A percentile compares a stretch with the other conserved stretches of the same genome.
Conservation (phyloP, 2,113 vertebrate genomes). For the Ardeotis arabs region DNA sequence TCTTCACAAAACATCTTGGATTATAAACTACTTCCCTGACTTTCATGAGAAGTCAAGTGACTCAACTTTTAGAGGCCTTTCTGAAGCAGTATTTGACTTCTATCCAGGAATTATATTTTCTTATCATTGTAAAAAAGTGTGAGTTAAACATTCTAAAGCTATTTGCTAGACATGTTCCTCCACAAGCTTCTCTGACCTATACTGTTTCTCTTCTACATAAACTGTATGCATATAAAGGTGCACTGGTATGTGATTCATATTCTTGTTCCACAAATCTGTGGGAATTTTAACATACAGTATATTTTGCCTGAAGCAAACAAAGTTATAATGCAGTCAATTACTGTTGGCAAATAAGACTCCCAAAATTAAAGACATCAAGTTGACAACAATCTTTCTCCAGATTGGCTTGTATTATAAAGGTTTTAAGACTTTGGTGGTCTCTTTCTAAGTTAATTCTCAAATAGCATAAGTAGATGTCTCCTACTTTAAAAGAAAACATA, state of each 20-base stretch:
- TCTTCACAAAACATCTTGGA: neutral
- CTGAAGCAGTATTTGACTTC: neutral
- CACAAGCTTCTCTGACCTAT: neutral
- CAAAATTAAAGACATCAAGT: neutral
- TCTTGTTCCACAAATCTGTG: neutral
- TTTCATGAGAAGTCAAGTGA: neutral
- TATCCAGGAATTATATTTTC: neutral
- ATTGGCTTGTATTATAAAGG: neutral
- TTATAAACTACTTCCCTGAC: neutral
- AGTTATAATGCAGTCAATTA: neutral
- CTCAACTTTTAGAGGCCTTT: neutral
- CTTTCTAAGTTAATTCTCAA: constrained; percentile 1
- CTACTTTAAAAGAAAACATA: neutral
- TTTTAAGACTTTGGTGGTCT: neutral
- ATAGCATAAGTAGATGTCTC: neutral
- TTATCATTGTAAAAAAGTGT: neutral
- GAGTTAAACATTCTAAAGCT: neutral
- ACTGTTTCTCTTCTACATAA: neutral
- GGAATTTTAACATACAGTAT: neutral
- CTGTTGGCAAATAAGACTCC: neutral
- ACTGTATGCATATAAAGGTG: neutral
- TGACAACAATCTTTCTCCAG: neutral
- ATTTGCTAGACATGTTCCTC: neutral
- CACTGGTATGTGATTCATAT: neutral
- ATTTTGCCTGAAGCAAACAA: neutral